Percentiles rank a stretch among this genome's conserved stretches.
phyloP scores from a whole-genome alignment of 2,888 invertebrate genomes.

The Drosophila dives region DNA sequence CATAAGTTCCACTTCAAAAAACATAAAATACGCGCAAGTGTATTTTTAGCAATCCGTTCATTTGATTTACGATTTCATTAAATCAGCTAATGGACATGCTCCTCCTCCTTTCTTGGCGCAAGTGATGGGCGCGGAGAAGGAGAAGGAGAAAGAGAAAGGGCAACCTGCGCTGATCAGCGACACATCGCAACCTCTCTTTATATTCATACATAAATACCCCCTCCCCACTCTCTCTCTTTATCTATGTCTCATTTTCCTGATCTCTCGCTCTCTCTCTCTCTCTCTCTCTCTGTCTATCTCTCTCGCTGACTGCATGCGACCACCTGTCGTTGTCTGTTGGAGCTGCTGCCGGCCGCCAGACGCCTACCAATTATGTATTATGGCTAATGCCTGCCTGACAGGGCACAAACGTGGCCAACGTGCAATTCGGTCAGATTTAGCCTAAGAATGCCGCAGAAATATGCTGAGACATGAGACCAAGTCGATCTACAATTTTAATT shows the following conservation, averaged over 20 bases:
- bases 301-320: constrained; percentile 52
- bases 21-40: constrained; percentile 74
- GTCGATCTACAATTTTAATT: constrained; percentile 48
- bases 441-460: constrained; percentile 28
- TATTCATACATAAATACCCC: background rate
- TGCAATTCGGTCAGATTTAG: constrained; percentile 47
- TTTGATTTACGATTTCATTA: constrained; percentile 80
- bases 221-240: background rate
- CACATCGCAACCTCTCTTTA: background rate
- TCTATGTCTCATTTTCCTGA: background rate
- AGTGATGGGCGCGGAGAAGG: constrained; percentile 13
- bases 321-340: constrained; percentile 82
- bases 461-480: constrained; percentile 11
- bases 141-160: constrained; percentile 22
- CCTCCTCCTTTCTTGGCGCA: constrained; percentile 39
- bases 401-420: constrained; percentile 31
- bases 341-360: constrained; percentile 57
- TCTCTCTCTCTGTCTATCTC: constrained; percentile 7
- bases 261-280: constrained; percentile 3
- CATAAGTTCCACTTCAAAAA: constrained; percentile 80
- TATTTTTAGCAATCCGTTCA: constrained; percentile 76
- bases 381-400: constrained; percentile 19
- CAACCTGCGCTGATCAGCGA: constrained; percentile 55
- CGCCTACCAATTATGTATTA: constrained; percentile 72
- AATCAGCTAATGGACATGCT: constrained; percentile 78